phyloP scores from a whole-genome alignment of 2,888 invertebrate species.

The Bursaphelenchus okinawaensis region DNA sequence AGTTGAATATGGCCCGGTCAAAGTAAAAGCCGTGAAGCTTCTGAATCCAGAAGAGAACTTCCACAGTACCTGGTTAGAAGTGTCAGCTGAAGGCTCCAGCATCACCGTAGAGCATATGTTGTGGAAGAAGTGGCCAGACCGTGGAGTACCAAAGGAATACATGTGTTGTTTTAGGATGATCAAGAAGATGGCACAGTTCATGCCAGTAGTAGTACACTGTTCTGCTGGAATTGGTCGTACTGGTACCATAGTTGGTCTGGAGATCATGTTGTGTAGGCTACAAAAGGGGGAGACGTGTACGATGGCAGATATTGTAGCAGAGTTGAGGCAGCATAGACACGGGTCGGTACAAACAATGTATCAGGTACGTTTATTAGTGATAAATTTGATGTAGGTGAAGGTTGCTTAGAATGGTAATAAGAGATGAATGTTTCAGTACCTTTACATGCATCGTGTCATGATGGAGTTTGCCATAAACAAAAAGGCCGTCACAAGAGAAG shows the following conservation, averaged over 20 bases:
- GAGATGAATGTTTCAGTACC: too few relatives aligned
- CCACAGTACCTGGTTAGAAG: constrained; percentile 23
- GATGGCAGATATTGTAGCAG: constrained; percentile 28
- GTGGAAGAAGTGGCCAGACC: constrained; percentile 46
- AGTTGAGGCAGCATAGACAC: constrained; percentile 11
- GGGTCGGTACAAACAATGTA: constrained; percentile 20
- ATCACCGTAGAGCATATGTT: constrained; percentile 31
- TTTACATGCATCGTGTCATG: constrained; percentile 41
- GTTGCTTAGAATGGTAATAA: too few relatives aligned
- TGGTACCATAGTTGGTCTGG: constrained; percentile 44
- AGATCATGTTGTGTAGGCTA: constrained; percentile 32
- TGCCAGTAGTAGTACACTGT: constrained; percentile 35
- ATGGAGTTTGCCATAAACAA: constrained; percentile 37
- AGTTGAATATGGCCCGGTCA: constrained; percentile 23
- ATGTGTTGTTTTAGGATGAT: constrained; percentile 32
- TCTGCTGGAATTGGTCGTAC: constrained; percentile 39
- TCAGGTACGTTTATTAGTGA: too few relatives aligned
- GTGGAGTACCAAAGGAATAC: constrained; percentile 39
- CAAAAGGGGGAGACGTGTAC: constrained; percentile 27
- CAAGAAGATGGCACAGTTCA: constrained; percentile 7
- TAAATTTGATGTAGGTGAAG: too few relatives aligned
- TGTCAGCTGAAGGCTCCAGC: constrained; percentile 21
- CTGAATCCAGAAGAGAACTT: constrained; percentile 35
- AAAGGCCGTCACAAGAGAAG: constrained; percentile 11
- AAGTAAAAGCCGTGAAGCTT: constrained; percentile 27